These are phyloP conservation scores for Tenrec ecaudatus DNA, from an alignment of 2,113 vertebrate genomes.

Conservation along the genomic window DNA sequence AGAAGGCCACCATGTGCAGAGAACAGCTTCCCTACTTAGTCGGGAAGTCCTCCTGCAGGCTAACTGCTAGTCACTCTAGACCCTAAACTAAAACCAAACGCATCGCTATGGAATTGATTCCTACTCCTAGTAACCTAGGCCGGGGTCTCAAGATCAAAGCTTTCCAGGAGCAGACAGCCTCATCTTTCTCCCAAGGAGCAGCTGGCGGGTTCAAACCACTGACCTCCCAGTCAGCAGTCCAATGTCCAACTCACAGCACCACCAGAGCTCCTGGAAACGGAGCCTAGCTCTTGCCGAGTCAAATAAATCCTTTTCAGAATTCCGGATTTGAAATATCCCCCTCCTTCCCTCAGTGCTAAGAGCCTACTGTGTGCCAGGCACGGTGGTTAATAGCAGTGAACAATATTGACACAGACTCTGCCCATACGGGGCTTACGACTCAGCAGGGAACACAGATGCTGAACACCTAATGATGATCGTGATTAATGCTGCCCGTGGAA, in stretches of 20 bases:
- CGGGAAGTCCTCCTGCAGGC: not conserved
- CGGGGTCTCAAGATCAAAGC: not conserved
- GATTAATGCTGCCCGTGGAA: not conserved
- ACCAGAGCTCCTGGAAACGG: too few relatives aligned
- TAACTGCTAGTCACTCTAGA: not conserved
- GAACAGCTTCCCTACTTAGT: not conserved
- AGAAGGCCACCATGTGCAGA: not conserved
- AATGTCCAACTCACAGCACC: not conserved
- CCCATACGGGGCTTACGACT: fast-evolving
- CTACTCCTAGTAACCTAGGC: not conserved
- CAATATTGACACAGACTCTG: too few relatives aligned
- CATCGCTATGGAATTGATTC: too few relatives aligned
- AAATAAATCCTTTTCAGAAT: not conserved
- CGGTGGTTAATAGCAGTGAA: not conserved
- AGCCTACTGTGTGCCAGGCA: not conserved
- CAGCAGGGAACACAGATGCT: not conserved
- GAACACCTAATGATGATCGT: not conserved
- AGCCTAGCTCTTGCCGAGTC: not conserved
- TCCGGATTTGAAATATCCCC: not conserved
- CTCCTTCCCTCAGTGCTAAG: not conserved
- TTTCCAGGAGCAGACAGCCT: too few relatives aligned
- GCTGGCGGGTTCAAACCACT: not conserved
- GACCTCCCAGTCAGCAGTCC: not conserved
- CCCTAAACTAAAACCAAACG: too few relatives aligned
- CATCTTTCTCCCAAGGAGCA: not conserved